These are phyloP conservation scores for Drosophila bocki DNA, from an alignment of 1,140 invertebrate species.

Conservation along the genomic window DNA sequence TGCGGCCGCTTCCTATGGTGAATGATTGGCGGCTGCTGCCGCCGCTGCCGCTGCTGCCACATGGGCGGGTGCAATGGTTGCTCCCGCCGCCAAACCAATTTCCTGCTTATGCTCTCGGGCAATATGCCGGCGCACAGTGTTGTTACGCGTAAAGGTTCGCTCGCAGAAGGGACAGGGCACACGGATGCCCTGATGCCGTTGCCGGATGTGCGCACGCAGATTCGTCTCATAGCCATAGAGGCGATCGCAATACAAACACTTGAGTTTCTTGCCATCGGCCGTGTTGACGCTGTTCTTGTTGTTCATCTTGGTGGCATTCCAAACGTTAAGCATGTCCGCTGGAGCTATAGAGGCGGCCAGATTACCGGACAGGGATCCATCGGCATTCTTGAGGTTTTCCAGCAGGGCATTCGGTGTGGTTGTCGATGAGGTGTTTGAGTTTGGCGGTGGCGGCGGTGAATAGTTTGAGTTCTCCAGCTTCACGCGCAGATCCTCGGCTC, in stretches of 20 bases:
- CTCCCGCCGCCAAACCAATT: conserved; percentile 88
- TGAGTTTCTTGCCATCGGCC: conserved; percentile 90
- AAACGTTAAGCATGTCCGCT: conserved; percentile 85
- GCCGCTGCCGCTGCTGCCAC: conserved; percentile 82
- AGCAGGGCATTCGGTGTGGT: conserved; percentile 86
- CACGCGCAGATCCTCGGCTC: conserved; percentile 87
- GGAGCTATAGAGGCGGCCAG: conserved; percentile 82
- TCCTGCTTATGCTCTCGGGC: conserved; percentile 94
- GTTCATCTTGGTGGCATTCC: conserved; percentile 85
- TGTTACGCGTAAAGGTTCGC: conserved; percentile 96
- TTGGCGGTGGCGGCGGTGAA: conserved; percentile 85
- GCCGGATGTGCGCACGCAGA: conserved; percentile 94
- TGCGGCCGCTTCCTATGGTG: conserved; percentile 86
- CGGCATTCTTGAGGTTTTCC: conserved; percentile 86
- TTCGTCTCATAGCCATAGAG: conserved; percentile 97
- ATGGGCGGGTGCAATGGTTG: conserved; percentile 84
- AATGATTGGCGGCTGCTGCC: conserved; percentile 86
- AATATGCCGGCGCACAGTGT: conserved; percentile 94
- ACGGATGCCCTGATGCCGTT: conserved; percentile 95
- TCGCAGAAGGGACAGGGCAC: conserved; percentile 95
- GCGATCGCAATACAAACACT: conserved; percentile 96
- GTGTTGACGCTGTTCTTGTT: conserved; percentile 85
- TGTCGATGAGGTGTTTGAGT: conserved; percentile 86
- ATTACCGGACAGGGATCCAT: conserved; percentile 79
- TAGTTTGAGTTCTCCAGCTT: conserved; percentile 87